Conservation (phyloP, 2,888 invertebrate species). For the Drosophila tripunctata region DNA sequence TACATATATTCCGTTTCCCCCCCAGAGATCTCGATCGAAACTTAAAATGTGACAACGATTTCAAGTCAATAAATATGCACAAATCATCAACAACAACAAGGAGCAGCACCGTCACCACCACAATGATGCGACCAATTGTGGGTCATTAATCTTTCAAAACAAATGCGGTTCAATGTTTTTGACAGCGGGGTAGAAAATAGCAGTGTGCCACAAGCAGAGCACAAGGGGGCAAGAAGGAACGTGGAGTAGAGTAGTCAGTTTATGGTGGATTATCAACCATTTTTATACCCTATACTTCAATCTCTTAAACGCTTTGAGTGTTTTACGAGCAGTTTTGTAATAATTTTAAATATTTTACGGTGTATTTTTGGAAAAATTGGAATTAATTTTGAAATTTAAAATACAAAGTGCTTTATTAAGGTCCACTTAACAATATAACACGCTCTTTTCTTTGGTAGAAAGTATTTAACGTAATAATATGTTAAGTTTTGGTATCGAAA, state of each 20-base stretch:
- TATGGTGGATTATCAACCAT: not conserved
- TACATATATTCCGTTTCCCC: conserved; percentile 4
- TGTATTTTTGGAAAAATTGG: no score
- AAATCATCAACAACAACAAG: conserved; percentile 51
- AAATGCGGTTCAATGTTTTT: conserved; percentile 78
- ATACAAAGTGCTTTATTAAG: no score
- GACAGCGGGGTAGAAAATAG: conserved; percentile 58
- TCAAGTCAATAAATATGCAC: conserved; percentile 64
- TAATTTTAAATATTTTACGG: not conserved
- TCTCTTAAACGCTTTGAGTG: not conserved
- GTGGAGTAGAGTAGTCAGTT: no score
- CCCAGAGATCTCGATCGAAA: conserved; percentile 37
- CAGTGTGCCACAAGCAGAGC: not conserved
- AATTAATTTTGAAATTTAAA: no score
- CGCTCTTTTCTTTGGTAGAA: no score
- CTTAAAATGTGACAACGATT: conserved; percentile 60
- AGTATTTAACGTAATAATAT: no score
- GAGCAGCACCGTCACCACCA: conserved; percentile 14
- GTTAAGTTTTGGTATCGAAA: no score
- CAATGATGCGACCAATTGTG: conserved; percentile 60
- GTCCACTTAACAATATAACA: no score
- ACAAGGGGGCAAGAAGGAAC: not conserved
- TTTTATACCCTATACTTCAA: conserved; percentile 30
- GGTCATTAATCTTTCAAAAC: conserved; percentile 76
- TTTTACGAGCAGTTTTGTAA: not conserved